Base-by-base conservation (phyloP, 2,797 vertebrate genomes). In the Eulemur coronatus region DNA sequence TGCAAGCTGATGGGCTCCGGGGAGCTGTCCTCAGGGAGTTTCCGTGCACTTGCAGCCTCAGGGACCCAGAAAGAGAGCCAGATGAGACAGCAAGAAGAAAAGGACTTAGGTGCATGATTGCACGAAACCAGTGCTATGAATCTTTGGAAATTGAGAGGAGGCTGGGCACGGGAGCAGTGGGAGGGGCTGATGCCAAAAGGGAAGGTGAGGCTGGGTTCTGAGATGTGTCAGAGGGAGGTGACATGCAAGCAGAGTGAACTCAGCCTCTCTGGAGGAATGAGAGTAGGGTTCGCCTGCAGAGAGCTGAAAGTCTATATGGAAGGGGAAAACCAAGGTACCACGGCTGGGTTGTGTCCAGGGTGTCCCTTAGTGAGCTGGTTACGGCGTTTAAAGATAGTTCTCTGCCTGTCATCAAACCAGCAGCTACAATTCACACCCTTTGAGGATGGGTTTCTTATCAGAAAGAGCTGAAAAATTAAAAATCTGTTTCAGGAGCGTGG, bases 391-490 rank as follows among this genome's bases (percentile, higher is more conserved):
- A 91, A 86, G 72, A 82, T 7, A 81, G 12, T 50, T 89, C 41
- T 73, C 69, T 69, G 65, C 76, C 84, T 63, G n/a, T 73, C 13
- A 11, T 75, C 61, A 91, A n/a, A n/a, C 22, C 18, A 92, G 67
- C 14, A 12, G 33, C 14, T 30, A 15, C 24, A 76, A 14, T 91
- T 84, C 63, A 35, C 1, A 81, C 9, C 18, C 28, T 65, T 78
- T 12, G 20, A 69, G 35, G 92, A 70, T 82, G 55, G 3, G 6
- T 50, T 52, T 86, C 50, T 65, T 24, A 57, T 61, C n/a, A 82
- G 73, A 85, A 90, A 57, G 48, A 92, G 28, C 61, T 46, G 11
- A 38, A 24, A 96, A 80, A 46, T 78, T 35, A 63, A 65, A 92
- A 91, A 55, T 57, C 50, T 61, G 7, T 61, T 92, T 90, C 41